Evolutionary conservation across 2,888 invertebrate species (phyloP).

Genomic region (Spisula solida): DNA sequence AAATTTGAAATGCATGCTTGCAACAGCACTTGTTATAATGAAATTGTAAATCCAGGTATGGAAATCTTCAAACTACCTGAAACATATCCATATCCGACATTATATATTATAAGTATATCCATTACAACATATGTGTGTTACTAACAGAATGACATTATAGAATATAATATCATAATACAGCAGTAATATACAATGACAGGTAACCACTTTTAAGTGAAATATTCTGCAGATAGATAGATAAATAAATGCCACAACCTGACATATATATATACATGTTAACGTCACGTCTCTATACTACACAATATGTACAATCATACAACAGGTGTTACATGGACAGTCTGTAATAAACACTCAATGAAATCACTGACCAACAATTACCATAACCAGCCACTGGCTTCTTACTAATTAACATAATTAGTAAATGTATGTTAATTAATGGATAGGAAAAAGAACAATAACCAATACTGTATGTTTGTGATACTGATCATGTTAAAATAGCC

Average conservation of each 20-base stretch:
- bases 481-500: background rate
- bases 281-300: background rate
- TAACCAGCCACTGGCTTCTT: background rate
- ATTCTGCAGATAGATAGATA: background rate
- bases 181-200: background rate
- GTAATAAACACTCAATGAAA: background rate
- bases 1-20: too few relatives aligned
- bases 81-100: too few relatives aligned
- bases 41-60: too few relatives aligned
- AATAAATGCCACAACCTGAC: background rate
- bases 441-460: background rate
- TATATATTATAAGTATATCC: background rate
- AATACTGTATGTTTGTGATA: background rate
- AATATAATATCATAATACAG: background rate
- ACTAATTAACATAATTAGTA: slow-evolving; percentile 4
- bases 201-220: background rate
- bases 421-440: too few relatives aligned
- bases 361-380: background rate
- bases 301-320: background rate
- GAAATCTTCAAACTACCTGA: too few relatives aligned
- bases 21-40: too few relatives aligned
- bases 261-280: background rate
- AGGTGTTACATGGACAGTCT: background rate
- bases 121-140: background rate
- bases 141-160: background rate